phyloP scores from a whole-genome alignment of 2,888 invertebrate genomes.

The Clanis bilineata region DNA sequence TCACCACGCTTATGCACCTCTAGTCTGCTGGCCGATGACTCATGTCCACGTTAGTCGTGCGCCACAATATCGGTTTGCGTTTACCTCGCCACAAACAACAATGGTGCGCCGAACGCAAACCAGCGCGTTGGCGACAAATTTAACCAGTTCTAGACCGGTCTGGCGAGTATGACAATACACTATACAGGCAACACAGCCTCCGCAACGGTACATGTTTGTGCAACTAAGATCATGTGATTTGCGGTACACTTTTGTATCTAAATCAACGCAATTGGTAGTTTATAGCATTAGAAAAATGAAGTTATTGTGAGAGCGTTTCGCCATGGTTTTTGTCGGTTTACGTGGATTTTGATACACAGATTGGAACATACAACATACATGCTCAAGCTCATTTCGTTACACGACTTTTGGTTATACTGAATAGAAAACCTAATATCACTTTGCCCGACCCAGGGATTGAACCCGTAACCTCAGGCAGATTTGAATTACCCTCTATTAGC shows the following conservation, averaged over 20 bases:
- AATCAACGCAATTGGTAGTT: not conserved
- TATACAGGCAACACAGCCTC: slow-evolving; percentile 15
- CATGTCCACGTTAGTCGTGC: slow-evolving; percentile 33
- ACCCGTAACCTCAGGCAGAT: too few relatives aligned
- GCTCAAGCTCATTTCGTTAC: too few relatives aligned
- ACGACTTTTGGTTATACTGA: too few relatives aligned
- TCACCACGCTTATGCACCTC: slow-evolving; percentile 39
- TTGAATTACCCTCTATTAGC: too few relatives aligned
- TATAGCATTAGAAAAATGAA: slow-evolving; percentile 13
- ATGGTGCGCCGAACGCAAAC: slow-evolving; percentile 37
- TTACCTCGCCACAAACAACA: slow-evolving; percentile 26
- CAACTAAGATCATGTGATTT: slow-evolving; percentile 1
- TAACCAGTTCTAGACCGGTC: slow-evolving; percentile 34
- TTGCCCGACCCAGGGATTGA: too few relatives aligned
- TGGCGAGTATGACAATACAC: slow-evolving; percentile 6
- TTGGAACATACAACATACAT: too few relatives aligned
- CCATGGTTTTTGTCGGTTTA: not conserved
- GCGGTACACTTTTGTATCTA: slow-evolving; percentile 9
- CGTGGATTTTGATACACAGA: too few relatives aligned
- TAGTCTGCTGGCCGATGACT: slow-evolving; percentile 37
- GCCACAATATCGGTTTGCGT: slow-evolving; percentile 3
- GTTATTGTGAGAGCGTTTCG: not conserved
- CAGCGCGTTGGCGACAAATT: slow-evolving; percentile 29
- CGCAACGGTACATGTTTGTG: slow-evolving; percentile 12
- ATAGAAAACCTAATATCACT: too few relatives aligned